phyloP scores from a whole-genome alignment of 2,888 invertebrate genomes.

The Cordilura impudica region DNA sequence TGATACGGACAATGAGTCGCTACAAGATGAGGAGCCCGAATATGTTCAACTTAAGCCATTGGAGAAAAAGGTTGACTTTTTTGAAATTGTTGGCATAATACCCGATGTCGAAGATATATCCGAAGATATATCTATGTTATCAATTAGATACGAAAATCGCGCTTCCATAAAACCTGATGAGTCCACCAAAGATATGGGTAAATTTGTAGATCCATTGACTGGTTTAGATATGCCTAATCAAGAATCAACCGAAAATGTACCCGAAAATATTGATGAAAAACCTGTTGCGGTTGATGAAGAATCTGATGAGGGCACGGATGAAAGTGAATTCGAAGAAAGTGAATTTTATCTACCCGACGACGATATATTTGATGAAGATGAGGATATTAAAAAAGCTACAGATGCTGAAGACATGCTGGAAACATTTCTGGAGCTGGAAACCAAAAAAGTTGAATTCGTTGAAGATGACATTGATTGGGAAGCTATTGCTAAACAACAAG shows the following conservation, averaged over 20 bases:
- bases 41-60: background rate
- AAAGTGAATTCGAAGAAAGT: background rate
- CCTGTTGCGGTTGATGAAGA: no score
- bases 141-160: background rate
- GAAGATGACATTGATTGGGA: background rate
- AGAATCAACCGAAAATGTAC: background rate
- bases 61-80: conserved; percentile 2
- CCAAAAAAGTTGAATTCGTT: background rate
- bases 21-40: background rate
- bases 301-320: background rate
- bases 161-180: background rate
- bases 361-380: background rate
- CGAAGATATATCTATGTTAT: background rate
- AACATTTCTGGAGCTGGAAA: conserved; percentile 24
- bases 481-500: background rate
- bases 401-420: background rate
- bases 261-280: background rate
- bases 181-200: conserved; percentile 18
- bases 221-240: background rate
- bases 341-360: background rate
- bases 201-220: conserved; percentile 56
- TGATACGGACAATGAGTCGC: no score
- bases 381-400: background rate
- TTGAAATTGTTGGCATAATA: conserved; percentile 10
- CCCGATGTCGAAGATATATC: conserved; percentile 49